Conservation (phyloP, 1,140 invertebrate species). For the Drosophila pseudoobscura region DNA sequence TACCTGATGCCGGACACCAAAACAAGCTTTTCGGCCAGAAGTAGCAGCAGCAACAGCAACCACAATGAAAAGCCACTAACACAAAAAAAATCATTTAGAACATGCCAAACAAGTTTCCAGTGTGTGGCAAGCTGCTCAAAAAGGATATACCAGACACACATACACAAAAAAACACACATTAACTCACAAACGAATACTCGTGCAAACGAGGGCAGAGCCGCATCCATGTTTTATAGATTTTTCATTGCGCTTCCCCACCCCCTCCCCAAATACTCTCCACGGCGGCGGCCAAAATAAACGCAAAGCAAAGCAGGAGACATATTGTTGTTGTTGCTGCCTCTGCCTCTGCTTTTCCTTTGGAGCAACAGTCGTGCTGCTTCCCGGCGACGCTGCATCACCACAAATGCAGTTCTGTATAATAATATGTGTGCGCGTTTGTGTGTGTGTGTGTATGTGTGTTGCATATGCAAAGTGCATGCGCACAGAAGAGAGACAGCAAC, state of each 20-base stretch:
- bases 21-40: constrained; percentile 65
- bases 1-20: constrained; percentile 64
- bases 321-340: constrained; percentile 11
- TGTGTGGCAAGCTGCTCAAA: constrained; percentile 59
- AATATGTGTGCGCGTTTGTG: background rate
- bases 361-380: constrained; percentile 62
- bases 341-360: constrained; percentile 30
- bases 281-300: constrained; percentile 63
- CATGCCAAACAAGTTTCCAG: constrained; percentile 76
- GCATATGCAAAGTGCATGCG: constrained; percentile 67
- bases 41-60: constrained; percentile 29
- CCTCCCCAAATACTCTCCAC: background rate
- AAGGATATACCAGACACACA: constrained; percentile 60
- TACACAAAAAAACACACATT: background rate
- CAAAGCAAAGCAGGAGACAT: constrained; percentile 70
- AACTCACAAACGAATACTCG: constrained; percentile 21
- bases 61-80: constrained; percentile 61
- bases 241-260: constrained; percentile 37
- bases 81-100: constrained; percentile 66
- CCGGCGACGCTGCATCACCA: constrained; percentile 27
- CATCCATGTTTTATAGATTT: constrained; percentile 72
- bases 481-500: constrained; percentile 68
- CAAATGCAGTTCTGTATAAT: background rate
- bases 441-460: background rate
- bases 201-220: constrained; percentile 66